These are phyloP conservation scores for Sebastes fasciatus DNA, from an alignment of 2,113 vertebrate genomes.

Conservation along the genomic window DNA sequence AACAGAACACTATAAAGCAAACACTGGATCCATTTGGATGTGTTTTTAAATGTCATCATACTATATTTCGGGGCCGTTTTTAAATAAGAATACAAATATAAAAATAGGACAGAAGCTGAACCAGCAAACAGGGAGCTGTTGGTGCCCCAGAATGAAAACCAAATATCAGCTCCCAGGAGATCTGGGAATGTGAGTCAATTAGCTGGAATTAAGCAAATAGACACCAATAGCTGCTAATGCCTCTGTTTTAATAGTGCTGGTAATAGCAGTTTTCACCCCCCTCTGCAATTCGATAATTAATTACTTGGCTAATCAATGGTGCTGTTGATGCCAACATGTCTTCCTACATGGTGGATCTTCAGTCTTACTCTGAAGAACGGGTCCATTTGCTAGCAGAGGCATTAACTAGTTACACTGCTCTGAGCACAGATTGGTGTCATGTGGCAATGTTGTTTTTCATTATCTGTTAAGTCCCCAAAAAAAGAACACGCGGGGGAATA, in stretches of 20 bases:
- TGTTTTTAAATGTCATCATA: conserved; percentile 10
- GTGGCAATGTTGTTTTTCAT: conserved; percentile 49
- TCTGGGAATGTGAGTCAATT: conserved; percentile 50
- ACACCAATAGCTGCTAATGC: conserved; percentile 60
- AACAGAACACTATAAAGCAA: not conserved
- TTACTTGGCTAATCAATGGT: conserved; percentile 76
- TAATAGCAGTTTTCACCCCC: conserved; percentile 48
- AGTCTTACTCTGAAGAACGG: conserved; percentile 38
- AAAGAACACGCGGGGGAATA: conserved; percentile 23
- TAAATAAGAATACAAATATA: not conserved
- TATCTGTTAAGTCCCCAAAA: conserved; percentile 39
- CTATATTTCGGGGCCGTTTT: not conserved
- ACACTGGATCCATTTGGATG: not conserved
- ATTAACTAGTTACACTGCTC: conserved; percentile 46
- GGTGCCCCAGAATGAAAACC: conserved; percentile 35
- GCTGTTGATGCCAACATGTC: conserved; percentile 60
- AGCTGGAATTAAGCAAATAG: conserved; percentile 65
- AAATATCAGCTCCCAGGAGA: conserved; percentile 58
- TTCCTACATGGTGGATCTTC: conserved; percentile 42
- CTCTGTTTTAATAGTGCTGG: conserved; percentile 64
- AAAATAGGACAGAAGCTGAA: not conserved
- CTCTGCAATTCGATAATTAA: conserved; percentile 78
- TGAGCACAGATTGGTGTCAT: conserved; percentile 48
- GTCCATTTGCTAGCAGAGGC: conserved; percentile 58
- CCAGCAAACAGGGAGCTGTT: conserved; percentile 15